Conservation (phyloP, 1,140 invertebrate genomes). For the Eufriesea mexicana region DNA sequence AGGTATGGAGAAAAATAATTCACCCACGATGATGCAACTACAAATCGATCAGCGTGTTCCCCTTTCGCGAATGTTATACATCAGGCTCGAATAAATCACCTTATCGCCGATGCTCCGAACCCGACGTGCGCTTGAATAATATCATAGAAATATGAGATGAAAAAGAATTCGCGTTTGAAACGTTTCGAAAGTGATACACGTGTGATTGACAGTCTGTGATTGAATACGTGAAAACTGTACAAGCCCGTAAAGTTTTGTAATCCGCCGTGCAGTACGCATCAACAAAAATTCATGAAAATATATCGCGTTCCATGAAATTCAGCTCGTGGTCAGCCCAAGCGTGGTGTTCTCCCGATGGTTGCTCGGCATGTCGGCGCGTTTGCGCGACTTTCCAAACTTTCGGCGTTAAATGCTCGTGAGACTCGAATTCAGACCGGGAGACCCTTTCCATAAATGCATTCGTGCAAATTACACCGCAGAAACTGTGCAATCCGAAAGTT, state of each 20-base stretch:
- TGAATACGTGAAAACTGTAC: not conserved
- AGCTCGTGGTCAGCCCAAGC: too few species aligned
- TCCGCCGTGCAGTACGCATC: not conserved
- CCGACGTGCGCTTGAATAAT: not conserved
- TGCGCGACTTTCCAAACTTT: too few species aligned
- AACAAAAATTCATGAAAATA: not conserved
- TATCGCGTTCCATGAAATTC: not conserved
- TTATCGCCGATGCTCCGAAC: not conserved
- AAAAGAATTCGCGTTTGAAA: not conserved
- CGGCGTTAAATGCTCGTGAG: too few species aligned
- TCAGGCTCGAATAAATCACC: not conserved
- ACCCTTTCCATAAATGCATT: too few species aligned
- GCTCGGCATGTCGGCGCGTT: too few species aligned
- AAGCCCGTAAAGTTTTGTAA: not conserved
- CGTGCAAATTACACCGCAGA: too few species aligned
- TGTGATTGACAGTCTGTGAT: not conserved
- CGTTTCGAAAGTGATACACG: not conserved
- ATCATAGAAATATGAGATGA: not conserved
- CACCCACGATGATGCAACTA: not conserved
- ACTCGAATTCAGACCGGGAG: too few species aligned
- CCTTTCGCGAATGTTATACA: slow-evolving; percentile 7
- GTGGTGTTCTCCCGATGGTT: too few species aligned
- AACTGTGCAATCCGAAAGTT: too few species aligned
- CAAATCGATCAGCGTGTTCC: not conserved
- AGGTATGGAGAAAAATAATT: slow-evolving; percentile 30